Evolutionary conservation across 2,797 vertebrate genomes (phyloP), one percentile per base, ranked within the genome.

Genomic region (Coregonus sp.): DNA sequence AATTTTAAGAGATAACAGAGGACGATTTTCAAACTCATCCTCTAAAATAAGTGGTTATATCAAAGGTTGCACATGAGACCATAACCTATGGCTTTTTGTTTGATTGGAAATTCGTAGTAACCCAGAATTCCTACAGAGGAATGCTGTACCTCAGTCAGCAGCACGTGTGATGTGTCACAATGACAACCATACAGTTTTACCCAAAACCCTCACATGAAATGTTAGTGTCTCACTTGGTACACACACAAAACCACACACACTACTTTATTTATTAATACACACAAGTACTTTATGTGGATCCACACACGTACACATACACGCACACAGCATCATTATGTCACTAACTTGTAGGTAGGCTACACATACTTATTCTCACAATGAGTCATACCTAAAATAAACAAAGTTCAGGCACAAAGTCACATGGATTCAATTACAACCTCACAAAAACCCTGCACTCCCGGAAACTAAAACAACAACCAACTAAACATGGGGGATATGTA

Each of bases 51-150:
- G 40, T 9, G 2, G 40, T 47, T 47, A 47, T 47, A 47, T 47
- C 40, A 47, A 11, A 37, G 76, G 67, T 72, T 75, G 74, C 71
- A 76, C 66, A 20, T 75, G 7, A 61, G 12, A 71, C 14, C 35
- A 40, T 5, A 4, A 65, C 31, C 11, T 72, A 47, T 70, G 63
- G 18, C 69, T 16, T 67, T 2, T 70, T 2, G 5, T n/a, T 25
- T 15, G 20, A 65, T 35, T 61, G 52, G 18, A 37, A 37, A 37
- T 12, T 52, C 15, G 12, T 79, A 20, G 72, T 78, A 75, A 86
- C 90, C 92, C 94, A 94, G 93, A 95, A 95, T 95, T 94, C 92
- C 93, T 92, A 92, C 87, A 91, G 90, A 93, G 91, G 90, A 94
- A 92, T 90, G 86, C 86, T 89, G 91, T 91, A 94, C 91, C 90